Evolutionary conservation across 2,888 invertebrate species (phyloP).

Genomic region (Gnatocerus cornutus): DNA sequence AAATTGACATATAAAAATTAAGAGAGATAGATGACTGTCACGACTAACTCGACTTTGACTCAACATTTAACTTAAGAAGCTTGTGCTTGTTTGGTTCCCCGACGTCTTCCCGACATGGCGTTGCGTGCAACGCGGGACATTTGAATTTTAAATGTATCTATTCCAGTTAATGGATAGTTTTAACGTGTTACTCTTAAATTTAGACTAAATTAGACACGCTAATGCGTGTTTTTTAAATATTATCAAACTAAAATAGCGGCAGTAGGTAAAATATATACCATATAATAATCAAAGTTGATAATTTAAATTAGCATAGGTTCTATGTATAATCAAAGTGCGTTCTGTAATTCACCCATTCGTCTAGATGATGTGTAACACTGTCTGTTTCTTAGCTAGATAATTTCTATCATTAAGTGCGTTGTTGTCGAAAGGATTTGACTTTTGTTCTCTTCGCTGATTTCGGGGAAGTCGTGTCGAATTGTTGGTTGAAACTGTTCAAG

Average conservation of each 20-base stretch:
- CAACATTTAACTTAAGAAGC: conserved; percentile 54
- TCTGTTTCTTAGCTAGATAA: conserved; percentile 40
- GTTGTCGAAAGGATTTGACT: conserved; percentile 38
- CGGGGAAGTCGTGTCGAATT: conserved; percentile 14
- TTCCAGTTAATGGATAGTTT: conserved; percentile 33
- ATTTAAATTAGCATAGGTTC: conserved; percentile 41
- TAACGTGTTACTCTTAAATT: conserved; percentile 33
- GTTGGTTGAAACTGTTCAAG: conserved; percentile 29
- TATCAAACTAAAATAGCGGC: conserved; percentile 35
- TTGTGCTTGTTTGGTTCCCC: conserved; percentile 34
- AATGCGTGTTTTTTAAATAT: conserved; percentile 37
- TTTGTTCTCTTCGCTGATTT: conserved; percentile 10
- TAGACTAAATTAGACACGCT: conserved; percentile 33
- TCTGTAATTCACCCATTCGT: conserved; percentile 21
- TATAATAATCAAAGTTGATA: conserved; percentile 39
- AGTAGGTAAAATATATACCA: conserved; percentile 41
- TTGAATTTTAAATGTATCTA: conserved; percentile 38
- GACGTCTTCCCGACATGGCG: conserved; percentile 45
- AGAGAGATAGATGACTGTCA: conserved; percentile 70
- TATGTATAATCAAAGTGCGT: conserved; percentile 35
- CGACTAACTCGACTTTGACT: conserved; percentile 53
- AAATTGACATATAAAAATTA: conserved; percentile 58
- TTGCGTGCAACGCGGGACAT: conserved; percentile 20
- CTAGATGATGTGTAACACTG: conserved; percentile 28
- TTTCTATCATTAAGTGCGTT: conserved; percentile 17